phyloP scores from a whole-genome alignment of 2,113 vertebrate genomes.

The Embiotoca jacksoni region DNA sequence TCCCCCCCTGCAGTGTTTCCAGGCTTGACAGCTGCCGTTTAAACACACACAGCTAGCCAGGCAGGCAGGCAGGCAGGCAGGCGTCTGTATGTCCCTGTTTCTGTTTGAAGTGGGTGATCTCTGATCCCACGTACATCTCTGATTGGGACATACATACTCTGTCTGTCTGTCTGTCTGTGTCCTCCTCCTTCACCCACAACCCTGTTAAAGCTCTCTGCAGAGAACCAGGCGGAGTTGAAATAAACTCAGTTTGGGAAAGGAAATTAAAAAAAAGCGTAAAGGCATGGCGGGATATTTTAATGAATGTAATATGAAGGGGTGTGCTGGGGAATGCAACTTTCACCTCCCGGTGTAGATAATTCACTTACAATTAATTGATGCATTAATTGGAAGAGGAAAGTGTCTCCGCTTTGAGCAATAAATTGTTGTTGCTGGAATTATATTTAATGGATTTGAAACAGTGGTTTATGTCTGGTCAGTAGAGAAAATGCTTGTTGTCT shows the following conservation, averaged over 20 bases:
- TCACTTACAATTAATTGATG: conserved; percentile 52
- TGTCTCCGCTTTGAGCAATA: conserved; percentile 36
- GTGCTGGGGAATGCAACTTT: conserved; percentile 4
- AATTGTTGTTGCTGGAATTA: conserved; percentile 40
- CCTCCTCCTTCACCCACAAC: conserved; percentile 13
- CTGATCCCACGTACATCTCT: conserved; percentile 71
- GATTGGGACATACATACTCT: conserved; percentile 60
- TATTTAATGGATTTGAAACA: conserved; percentile 44
- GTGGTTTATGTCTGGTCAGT: conserved; percentile 29
- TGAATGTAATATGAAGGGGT: conserved; percentile 21
- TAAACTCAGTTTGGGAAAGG: neutral
- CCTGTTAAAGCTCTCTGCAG: neutral
- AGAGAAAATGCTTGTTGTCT: neutral
- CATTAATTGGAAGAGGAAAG: conserved; percentile 50
- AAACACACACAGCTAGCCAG: conserved; percentile 47
- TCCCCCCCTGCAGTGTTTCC: conserved; percentile 7
- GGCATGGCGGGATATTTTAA: neutral
- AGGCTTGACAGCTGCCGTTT: conserved; percentile 63
- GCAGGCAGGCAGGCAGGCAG: conserved; percentile 50
- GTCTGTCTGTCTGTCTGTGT: conserved; percentile 33
- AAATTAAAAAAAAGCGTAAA: conserved; percentile 14
- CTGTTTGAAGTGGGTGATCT: conserved; percentile 84
- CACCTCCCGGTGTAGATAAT: conserved; percentile 42
- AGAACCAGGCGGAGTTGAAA: conserved; percentile 4
- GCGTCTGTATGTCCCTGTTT: conserved; percentile 79